Conservation (phyloP, 53 echinoderm and acorn worm genomes). For the Henricia sp. region DNA sequence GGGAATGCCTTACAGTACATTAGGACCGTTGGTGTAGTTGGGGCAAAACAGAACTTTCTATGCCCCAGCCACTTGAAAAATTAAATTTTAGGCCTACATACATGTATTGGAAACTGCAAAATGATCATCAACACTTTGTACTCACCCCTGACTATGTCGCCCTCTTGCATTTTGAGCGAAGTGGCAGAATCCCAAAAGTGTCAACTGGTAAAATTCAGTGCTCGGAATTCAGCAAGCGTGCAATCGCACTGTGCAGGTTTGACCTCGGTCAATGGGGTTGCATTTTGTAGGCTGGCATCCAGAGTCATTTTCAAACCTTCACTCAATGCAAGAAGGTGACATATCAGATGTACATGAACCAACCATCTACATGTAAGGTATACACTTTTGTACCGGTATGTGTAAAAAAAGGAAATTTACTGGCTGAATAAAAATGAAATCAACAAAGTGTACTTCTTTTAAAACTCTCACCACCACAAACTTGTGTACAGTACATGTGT, state of each 20-base stretch:
- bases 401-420: too few species aligned
- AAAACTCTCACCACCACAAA: too few species aligned
- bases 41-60: too few species aligned
- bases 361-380: too few species aligned
- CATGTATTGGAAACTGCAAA: too few species aligned
- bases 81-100: not conserved
- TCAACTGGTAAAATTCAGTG: slow-evolving; percentile 34
- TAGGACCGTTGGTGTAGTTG: too few species aligned
- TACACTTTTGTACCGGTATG: too few species aligned
- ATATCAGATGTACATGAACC: slow-evolving; percentile 8
- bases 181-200: slow-evolving; percentile 18
- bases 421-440: too few species aligned
- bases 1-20: too few species aligned
- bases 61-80: too few species aligned
- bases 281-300: not conserved
- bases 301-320: not conserved
- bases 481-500: too few species aligned
- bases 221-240: not conserved
- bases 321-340: slow-evolving; percentile 59
- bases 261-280: not conserved
- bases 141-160: slow-evolving; percentile 60
- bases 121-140: not conserved
- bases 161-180: slow-evolving; percentile 53
- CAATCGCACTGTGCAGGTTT: not conserved
- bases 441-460: too few species aligned